Evolutionary conservation across 2,797 vertebrate species (phyloP).

Genomic region (Semotilus atromaculatus): DNA sequence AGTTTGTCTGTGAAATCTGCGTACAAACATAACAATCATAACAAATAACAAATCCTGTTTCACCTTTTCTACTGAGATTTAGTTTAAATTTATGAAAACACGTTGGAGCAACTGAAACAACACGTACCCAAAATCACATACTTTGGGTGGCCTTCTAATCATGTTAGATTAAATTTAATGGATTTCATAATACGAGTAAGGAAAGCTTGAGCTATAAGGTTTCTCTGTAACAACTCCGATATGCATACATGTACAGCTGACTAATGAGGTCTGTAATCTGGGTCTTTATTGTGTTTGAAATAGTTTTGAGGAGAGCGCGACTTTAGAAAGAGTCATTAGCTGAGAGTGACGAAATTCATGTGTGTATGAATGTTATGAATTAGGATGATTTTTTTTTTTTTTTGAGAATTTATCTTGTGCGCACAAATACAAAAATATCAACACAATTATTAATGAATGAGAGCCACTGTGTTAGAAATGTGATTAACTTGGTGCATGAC

Average conservation of each 20-base stretch:
- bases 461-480: neutral
- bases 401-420: neutral
- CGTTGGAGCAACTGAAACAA: neutral
- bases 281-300: neutral
- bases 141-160: neutral
- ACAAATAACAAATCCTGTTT: neutral
- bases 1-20: neutral
- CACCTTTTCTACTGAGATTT: too few relatives aligned
- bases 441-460: neutral
- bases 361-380: neutral
- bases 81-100: neutral
- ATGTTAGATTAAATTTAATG: too few relatives aligned
- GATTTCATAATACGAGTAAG: neutral
- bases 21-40: too few relatives aligned
- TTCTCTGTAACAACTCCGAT: neutral
- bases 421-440: neutral
- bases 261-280: neutral
- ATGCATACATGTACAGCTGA: neutral
- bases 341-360: neutral
- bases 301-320: neutral
- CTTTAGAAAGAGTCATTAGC: neutral
- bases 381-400: neutral
- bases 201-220: neutral
- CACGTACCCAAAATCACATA: neutral
- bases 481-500: neutral